A percentile compares a stretch with the other conserved stretches of the same genome.
phyloP scores from a whole-genome alignment of 2,113 vertebrate genomes.

The Falcunculus frontatus region DNA sequence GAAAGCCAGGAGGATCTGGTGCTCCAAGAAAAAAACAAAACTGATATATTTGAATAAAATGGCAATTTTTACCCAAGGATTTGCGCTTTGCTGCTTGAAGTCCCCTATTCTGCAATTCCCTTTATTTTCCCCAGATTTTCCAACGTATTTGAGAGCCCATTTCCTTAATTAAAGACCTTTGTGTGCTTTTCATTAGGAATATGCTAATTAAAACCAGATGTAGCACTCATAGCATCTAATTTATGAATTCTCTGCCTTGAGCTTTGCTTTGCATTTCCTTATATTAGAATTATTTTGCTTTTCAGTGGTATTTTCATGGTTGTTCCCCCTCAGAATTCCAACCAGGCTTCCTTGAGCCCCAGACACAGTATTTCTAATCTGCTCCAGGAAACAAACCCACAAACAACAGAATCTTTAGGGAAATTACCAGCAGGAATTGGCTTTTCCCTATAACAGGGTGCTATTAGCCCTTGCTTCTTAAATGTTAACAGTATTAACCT shows the following conservation, averaged over 20 bases:
- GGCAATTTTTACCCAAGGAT: neutral
- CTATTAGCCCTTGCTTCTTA: neutral
- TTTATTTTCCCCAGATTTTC: neutral
- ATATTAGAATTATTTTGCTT: neutral
- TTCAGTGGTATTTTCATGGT: neutral
- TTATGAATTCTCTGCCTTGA: neutral
- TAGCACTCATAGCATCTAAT: neutral
- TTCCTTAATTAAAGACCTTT: neutral
- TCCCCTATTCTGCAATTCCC: neutral
- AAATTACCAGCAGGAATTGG: neutral
- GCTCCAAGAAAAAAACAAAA: neutral
- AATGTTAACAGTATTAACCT: neutral
- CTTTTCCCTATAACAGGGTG: neutral
- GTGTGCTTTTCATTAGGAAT: neutral
- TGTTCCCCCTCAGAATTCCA: neutral
- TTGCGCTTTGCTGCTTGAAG: neutral
- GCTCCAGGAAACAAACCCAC: neutral
- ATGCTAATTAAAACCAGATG: neutral
- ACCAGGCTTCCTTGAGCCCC: neutral
- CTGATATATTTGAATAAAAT: neutral
- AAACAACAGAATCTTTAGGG: neutral
- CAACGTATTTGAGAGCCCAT: accelerated
- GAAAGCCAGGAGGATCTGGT: neutral
- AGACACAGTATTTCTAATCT: neutral
- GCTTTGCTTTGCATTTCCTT: neutral